Evolutionary conservation across 2,113 vertebrate species (phyloP).

Genomic region (Xenotilapia longispinis): DNA sequence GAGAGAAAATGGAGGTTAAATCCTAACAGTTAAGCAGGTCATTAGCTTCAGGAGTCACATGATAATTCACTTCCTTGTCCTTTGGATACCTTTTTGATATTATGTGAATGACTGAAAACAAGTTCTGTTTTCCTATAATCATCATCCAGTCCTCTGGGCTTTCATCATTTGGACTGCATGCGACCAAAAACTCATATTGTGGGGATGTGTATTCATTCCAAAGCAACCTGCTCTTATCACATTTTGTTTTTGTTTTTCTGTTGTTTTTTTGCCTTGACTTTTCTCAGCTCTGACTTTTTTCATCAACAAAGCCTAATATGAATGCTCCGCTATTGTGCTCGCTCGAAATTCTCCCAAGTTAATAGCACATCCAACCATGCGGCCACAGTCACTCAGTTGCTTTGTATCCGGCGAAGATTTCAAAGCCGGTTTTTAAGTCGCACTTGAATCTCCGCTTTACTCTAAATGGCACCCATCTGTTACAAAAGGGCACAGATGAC

Average conservation of each 20-base stretch:
- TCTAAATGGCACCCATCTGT: conserved; percentile 2
- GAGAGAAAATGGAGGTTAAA: background rate
- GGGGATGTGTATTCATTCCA: background rate
- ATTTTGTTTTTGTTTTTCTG: background rate
- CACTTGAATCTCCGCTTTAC: background rate
- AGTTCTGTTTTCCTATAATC: background rate
- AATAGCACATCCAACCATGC: background rate
- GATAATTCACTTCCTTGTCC: background rate
- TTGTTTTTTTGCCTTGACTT: background rate
- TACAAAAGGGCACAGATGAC: background rate
- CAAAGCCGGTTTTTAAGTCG: background rate
- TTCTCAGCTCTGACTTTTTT: background rate
- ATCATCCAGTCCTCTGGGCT: background rate
- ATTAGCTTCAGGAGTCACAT: background rate
- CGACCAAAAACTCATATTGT: background rate
- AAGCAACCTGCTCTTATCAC: background rate
- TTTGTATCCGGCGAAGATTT: background rate
- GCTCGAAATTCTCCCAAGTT: background rate
- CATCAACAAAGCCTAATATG: background rate
- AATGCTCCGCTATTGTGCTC: background rate
- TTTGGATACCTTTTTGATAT: background rate
- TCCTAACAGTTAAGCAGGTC: background rate
- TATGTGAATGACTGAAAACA: background rate
- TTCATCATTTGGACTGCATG: background rate
- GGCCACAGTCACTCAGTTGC: background rate